Evolutionary conservation across 23 tunicate genomes (phyloP).

Genomic region (Pegea sp.): DNA sequence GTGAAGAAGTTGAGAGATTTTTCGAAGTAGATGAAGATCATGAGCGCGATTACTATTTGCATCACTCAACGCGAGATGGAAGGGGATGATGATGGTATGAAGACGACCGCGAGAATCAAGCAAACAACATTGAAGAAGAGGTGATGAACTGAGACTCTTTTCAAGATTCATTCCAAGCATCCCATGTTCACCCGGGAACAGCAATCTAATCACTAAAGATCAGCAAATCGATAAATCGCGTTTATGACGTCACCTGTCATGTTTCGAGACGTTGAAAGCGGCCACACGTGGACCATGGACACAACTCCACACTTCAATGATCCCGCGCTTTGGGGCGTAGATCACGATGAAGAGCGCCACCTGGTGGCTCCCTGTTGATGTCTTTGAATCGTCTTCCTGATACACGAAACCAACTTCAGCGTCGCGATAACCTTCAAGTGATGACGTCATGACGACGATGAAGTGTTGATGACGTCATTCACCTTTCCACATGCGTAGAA

Average conservation of each 20-base stretch:
- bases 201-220: conserved; percentile 14
- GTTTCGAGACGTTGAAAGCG: conserved; percentile 67
- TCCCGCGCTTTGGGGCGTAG: conserved; percentile 75
- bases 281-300: conserved; percentile 84
- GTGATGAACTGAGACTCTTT: conserved; percentile 1
- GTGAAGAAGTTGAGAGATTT: conserved; percentile 29
- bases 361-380: not conserved
- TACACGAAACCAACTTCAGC: conserved; percentile 58
- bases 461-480: not conserved
- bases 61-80: conserved; percentile 85
- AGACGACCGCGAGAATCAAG: conserved; percentile 35
- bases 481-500: conserved; percentile 94
- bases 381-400: conserved; percentile 12
- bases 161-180: conserved; percentile 23
- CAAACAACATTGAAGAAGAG: conserved; percentile 44
- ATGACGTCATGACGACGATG: not conserved
- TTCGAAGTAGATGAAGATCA: conserved; percentile 67
- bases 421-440: conserved; percentile 52
- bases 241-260: conserved; percentile 50
- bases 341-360: conserved; percentile 59
- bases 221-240: not conserved
- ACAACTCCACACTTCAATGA: conserved; percentile 84
- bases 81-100: conserved; percentile 32
- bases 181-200: conserved; percentile 33
- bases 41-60: conserved; percentile 64